Evolutionary conservation across 2,113 vertebrate species (phyloP), one percentile per base, ranked within the genome.

Genomic region (Kobus ellipsiprymnus): DNA sequence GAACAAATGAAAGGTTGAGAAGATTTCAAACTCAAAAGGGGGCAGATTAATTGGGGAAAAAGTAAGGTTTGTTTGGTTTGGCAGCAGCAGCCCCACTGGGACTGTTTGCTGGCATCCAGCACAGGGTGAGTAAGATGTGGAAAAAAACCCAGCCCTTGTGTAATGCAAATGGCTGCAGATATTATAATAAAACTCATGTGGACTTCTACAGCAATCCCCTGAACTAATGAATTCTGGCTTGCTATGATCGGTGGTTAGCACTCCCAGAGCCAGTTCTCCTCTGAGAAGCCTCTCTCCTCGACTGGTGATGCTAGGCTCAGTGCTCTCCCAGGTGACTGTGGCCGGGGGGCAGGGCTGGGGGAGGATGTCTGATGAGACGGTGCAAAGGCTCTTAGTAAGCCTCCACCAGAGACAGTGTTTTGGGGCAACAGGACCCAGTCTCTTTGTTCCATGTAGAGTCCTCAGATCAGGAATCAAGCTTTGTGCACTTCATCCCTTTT

Each of bases 11-110:
- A 93, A 96, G 55, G 85, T 6, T 0, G 27, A 97, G 84, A 57
- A 87, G 71, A 96, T 93, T 88, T 95, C 92, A 97, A n/a, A 91
- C 94, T 62, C 90, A 57, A 96, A 97, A 83, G 64, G 15, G 2
- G 84, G n/a, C 13, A 71, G 48, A 95, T 74, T 98, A 64, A 97
- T 81, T 95, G 83, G 44, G 36, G 3, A 33, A n/a, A 44, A 33
- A 74, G 44, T n/a, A 92, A 44, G 6, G 85, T 95, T 54, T 96
- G 93, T 96, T 87, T 93, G 87, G 74, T 64, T 97, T 88, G 46
- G 80, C 64, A 97, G 50, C 80, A 92, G 81, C 25, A 87, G 40
- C 74, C 80, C 81, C 67, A 30, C 3, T 16, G 78, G 90, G 90
- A 48, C 46, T 94, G 67, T 95, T 90, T 77, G 30, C 83, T 55